These are phyloP conservation scores for Ciona savignyi DNA, from an alignment of 23 tunicate species.

Conservation along the genomic window DNA sequence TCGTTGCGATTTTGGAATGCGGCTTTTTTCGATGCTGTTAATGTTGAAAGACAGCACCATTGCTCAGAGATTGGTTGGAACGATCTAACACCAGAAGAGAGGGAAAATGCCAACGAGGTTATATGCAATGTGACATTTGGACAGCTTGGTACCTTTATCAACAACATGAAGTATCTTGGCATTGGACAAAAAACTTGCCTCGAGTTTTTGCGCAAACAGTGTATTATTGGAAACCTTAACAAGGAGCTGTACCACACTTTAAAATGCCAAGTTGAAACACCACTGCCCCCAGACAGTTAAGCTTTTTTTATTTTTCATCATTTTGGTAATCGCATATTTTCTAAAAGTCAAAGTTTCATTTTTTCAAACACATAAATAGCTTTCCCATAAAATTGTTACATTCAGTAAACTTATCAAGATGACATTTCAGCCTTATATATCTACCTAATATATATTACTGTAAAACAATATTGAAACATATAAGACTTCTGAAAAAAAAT, in stretches of 20 bases:
- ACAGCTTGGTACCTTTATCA: conserved; percentile 72
- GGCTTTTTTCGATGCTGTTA: conserved; percentile 78
- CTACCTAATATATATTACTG: no score
- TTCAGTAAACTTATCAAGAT: no score
- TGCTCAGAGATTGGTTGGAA: conserved; percentile 43
- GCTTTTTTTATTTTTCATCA: no score
- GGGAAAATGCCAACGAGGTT: conserved; percentile 40
- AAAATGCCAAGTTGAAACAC: conserved; percentile 26
- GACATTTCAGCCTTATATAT: no score
- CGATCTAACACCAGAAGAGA: conserved; percentile 41
- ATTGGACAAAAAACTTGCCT: conserved; percentile 58
- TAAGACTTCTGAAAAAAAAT: no score
- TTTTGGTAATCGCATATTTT: no score
- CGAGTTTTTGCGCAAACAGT: conserved; percentile 73
- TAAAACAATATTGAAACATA: no score
- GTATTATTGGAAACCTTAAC: conserved; percentile 55
- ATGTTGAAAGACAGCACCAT: conserved; percentile 43
- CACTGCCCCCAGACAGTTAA: not conserved
- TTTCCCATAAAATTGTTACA: no score
- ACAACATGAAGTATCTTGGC: conserved; percentile 86
- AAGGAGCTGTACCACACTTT: conserved; percentile 36
- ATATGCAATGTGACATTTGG: conserved; percentile 73
- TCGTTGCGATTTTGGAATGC: conserved; percentile 93
- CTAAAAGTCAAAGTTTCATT: no score
- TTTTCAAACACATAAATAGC: no score